Evolutionary conservation across 2,888 invertebrate species (phyloP), one percentile per base, ranked within the genome.

Genomic region (Meghimatium bilineatum): DNA sequence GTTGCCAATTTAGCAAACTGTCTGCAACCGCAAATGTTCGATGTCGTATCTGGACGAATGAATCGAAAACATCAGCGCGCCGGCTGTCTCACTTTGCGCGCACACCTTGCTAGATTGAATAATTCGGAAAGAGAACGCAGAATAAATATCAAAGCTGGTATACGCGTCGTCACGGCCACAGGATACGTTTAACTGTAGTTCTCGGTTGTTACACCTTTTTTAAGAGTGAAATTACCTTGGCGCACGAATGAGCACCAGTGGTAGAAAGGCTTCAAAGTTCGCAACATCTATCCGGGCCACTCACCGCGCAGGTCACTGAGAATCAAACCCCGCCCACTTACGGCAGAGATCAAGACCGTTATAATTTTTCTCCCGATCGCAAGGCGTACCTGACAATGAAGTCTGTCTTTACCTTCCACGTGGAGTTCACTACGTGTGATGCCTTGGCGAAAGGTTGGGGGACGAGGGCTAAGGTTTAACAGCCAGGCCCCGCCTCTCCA

Each of bases 281-380:
- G 52, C 23, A 26, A 52, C 52, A 52, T 74, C 74, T 74, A 74
- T 29, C 29, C 52, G 74, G 74, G 32, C 74, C 74, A 74, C 52
- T 74, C 74, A 74, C 74, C 29, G 74, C 74, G 52, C 74, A 74
- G 74, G 74, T 74, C 74, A 29, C 74, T 5, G 23, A 17, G 52
- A 74, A 52, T 8, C 29, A 74, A 23, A 52, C 74, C 74, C 74
- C 74, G 74, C 74, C 74, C 74, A 74, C 74, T 23, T 8, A 52
- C 52, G 52, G 72, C 52, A 74, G 49, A 17, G 49, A 49, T n/a
- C 74, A 74, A 32, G 74, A 32, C 74, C 17, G 72, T 72, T 72
- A 72, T 44, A n/a, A 14, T n/a, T n/a, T 23, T 23, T 52, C 49
- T 17, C 74, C 29, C 52, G 26, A 23, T 26, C 32, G 74, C 32